A percentile compares a stretch with the other conserved stretches of the same genome.
Evolutionary conservation across 1,140 invertebrate species (phyloP).

Genomic region (Megathymus violae): DNA sequence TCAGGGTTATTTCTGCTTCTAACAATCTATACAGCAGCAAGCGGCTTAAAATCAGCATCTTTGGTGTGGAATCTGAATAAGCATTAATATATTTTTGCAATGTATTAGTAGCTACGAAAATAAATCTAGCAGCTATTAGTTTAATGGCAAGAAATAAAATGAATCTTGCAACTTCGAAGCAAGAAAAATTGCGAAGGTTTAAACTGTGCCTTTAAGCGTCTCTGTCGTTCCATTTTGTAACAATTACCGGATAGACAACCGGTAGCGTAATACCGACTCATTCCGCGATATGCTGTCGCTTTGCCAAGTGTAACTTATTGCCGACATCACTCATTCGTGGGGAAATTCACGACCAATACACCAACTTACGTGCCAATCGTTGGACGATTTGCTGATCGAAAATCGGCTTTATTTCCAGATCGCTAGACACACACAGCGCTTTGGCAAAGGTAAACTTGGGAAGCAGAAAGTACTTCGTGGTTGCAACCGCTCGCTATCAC

Average conservation of each 20-base stretch:
- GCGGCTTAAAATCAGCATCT: no score
- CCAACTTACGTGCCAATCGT: slow-evolving; percentile 29
- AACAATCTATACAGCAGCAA: no score
- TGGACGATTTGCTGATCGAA: slow-evolving; percentile 6
- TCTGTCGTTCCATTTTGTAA: slow-evolving; percentile 38
- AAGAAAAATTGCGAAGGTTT: slow-evolving; percentile 16
- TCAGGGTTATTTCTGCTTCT: no score
- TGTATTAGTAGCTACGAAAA: background rate
- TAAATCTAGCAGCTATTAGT: background rate
- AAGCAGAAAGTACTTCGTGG: slow-evolving; percentile 18
- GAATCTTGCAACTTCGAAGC: slow-evolving; percentile 3
- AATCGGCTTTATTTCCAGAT: slow-evolving; percentile 19
- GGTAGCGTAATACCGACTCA: slow-evolving; percentile 51
- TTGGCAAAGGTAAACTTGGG: background rate
- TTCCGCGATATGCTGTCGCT: slow-evolving; percentile 44
- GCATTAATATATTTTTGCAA: no score
- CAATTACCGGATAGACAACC: slow-evolving; percentile 42
- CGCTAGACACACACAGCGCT: background rate
- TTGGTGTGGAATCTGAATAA: no score
- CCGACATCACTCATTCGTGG: slow-evolving; percentile 50
- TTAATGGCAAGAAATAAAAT: background rate
- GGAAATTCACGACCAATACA: slow-evolving; percentile 35
- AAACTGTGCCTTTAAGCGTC: slow-evolving; percentile 22
- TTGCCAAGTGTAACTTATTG: slow-evolving; percentile 50
- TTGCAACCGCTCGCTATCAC: slow-evolving; percentile 16